Percentiles rank a stretch among this genome's conserved stretches.
Conservation (phyloP, 2,113 vertebrate genomes). For the Cyprinus carpio region DNA sequence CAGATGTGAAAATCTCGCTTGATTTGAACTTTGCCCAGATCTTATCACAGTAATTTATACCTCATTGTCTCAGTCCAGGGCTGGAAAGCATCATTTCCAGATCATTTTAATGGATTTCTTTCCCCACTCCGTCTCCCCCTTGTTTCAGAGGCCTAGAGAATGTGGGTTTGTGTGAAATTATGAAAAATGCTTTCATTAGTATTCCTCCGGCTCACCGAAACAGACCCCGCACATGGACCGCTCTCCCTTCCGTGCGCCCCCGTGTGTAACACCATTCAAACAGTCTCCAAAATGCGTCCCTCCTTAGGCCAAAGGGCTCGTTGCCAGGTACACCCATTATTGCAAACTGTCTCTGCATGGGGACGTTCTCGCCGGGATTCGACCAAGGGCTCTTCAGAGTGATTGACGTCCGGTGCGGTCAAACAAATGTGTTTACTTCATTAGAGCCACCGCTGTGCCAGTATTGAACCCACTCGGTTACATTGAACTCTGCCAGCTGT, state of each 20-base stretch:
- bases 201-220: conserved; percentile 42
- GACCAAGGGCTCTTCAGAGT: neutral
- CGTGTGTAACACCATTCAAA: conserved; percentile 34
- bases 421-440: conserved; percentile 28
- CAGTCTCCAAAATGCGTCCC: conserved; percentile 38
- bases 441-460: conserved; percentile 35
- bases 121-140: conserved; percentile 34
- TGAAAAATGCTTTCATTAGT: conserved; percentile 54
- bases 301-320: conserved; percentile 42
- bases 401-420: conserved; percentile 16
- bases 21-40: conserved; percentile 82
- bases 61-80: conserved; percentile 72
- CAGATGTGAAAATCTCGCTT: conserved; percentile 88
- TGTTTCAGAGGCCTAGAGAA: conserved; percentile 41
- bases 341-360: conserved; percentile 12
- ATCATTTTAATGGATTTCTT: conserved; percentile 68
- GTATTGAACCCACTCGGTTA: conserved; percentile 35
- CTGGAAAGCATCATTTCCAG: conserved; percentile 65
- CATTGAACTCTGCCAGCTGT: conserved; percentile 63
- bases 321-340: conserved; percentile 39
- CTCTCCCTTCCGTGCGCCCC: conserved; percentile 23
- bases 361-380: neutral
- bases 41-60: conserved; percentile 86
- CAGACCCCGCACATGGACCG: conserved; percentile 24
- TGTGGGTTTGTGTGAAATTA: conserved; percentile 47